Conservation (phyloP, 2,888 invertebrate genomes). For the Xestobium rufovillosum region DNA sequence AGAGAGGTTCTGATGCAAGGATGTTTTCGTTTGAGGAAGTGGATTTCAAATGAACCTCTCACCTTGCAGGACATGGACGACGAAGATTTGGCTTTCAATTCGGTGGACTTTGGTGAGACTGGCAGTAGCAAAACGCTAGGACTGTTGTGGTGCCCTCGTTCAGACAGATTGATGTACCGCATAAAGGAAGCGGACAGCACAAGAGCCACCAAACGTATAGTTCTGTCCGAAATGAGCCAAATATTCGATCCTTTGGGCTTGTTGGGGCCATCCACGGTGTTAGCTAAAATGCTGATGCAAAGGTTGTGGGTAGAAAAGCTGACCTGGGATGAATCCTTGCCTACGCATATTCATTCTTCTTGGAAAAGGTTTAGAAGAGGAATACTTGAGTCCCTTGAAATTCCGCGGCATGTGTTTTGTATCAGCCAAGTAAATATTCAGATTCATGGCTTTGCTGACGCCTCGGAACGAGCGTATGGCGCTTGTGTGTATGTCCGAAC, state of each 20-base stretch:
- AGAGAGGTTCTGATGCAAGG: no score
- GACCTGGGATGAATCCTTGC: no score
- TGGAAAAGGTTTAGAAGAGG: no score
- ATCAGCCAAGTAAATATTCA: background rate
- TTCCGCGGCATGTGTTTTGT: constrained; percentile 6
- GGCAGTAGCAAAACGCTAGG: background rate
- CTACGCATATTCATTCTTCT: no score
- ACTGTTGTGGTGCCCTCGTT: no score
- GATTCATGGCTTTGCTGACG: constrained; percentile 9
- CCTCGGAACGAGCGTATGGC: constrained; percentile 10
- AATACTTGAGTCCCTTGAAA: background rate
- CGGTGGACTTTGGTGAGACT: background rate
- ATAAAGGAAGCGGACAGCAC: no score
- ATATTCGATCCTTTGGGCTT: constrained; percentile 10
- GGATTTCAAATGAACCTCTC: background rate
- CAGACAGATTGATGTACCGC: no score
- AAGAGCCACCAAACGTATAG: background rate
- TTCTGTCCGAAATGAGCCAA: constrained; percentile 5
- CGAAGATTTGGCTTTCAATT: background rate
- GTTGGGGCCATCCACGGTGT: no score
- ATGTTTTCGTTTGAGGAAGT: constrained; percentile 13
- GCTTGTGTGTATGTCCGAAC: constrained; percentile 9
- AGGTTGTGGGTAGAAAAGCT: no score
- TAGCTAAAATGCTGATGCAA: no score
- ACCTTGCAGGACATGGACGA: background rate